Base-by-base conservation (phyloP, 2,888 invertebrate genomes). In the Agrochola circellaris region DNA sequence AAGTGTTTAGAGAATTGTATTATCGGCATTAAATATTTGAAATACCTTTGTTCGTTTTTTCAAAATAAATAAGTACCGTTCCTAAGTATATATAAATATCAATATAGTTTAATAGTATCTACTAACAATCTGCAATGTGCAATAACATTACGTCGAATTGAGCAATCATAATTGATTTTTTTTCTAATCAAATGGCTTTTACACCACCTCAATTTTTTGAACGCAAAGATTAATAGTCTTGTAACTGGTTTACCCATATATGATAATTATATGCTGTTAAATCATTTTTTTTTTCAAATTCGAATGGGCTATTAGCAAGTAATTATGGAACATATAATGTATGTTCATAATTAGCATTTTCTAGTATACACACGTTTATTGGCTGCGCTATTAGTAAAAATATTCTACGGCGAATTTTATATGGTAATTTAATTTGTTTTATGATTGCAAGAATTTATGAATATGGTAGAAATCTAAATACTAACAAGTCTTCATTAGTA, bases 291-390 rank as follows among this genome's bases (percentile, higher is more conserved):
- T 84, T 75, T 84, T 62, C 67, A 54, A 75, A 71, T 70, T 75
- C 61, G 60, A 71, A 75, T 79, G 30, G 75, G 61, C 86, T 84
- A 84, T 86, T 86, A 86, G 76, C 76, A 82, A 77, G 82, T 86
- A 80, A 86, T 86, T 86, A 86, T 80, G 80, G 56, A 61, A 76
- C 73, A 79, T 86, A 86, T 79, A 86, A 84, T 86, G 82, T 82
- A 86, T 85, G 76, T 78, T 70, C 90, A 90, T 83, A 73, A 86
- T 85, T 83, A 83, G 65, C 81, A 82, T 85, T 86, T 86, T 72
- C 75, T 71, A 65, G 72, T 83, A 73, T 69, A 81, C n/a, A 64
- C 68, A 15, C 68, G 42, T 81, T 73, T 79, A 84, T 79, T 78
- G 73, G 60, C 56, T 45, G 38, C 26, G 64, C 34, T 75, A 72